Evolutionary conservation across 2,888 invertebrate genomes (phyloP), one percentile per base, ranked within the genome.

Genomic region (Mythimna impura): DNA sequence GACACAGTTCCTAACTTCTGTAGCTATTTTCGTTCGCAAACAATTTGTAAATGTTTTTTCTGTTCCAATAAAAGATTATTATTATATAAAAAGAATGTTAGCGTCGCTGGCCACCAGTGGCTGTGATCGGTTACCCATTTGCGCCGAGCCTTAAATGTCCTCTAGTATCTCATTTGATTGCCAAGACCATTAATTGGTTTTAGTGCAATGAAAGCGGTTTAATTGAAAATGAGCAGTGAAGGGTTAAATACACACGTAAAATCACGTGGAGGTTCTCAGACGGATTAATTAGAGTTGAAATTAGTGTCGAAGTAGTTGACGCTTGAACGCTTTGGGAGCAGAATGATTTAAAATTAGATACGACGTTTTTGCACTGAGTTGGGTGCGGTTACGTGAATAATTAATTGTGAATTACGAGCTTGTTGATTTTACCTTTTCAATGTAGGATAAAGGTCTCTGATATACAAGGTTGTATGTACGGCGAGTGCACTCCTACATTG

Each of bases 181-280:
- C 70, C 70, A 73, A 83, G 57, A 60, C 65, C 70, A 83, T 83
- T 86, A 77, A 84, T 84, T 84, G 86, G 71, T 81, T 83, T 83
- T 55, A 83, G 47, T 76, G 79, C 82, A 80, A 73, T 82, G 77
- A 70, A 75, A 78, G 72, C 77, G n/a, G 69, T 86, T 85, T 73
- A 76, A 83, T 84, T 81, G 72, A 74, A 77, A 72, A 71, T 70
- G 71, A 83, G 72, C 83, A 80, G 62, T 60, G 62, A 47, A 83
- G 76, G 70, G 81, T 83, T 80, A 70, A 73, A 80, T 80, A 75
- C 70, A 63, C 52, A 80, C 50, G 67, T 81, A 60, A 80, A 81
- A 80, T 83, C 80, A 81, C 67, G 64, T 71, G 47, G 30, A 52
- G 52, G 43, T 72, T 68, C 74, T 67, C 43, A 81, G 62, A 60